phyloP scores from a whole-genome alignment of 92 coral and sea anemone species.

The Zoanthus gigantus region DNA sequence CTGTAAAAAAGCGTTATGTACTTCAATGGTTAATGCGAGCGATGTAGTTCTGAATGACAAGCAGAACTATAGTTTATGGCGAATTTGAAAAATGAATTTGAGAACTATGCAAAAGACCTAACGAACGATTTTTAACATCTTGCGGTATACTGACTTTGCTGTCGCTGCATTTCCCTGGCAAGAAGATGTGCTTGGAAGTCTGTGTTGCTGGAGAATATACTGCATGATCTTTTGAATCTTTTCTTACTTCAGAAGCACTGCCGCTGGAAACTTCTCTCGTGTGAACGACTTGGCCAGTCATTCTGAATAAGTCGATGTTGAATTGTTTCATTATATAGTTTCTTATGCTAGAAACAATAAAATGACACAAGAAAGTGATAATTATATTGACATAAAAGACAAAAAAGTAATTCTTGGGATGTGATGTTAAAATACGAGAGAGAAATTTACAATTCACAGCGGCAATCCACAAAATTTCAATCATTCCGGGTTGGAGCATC shows the following conservation, averaged over 20 bases:
- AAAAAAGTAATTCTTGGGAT: background rate
- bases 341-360: no score
- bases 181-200: slow-evolving; percentile 10
- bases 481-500: background rate
- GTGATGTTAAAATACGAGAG: background rate
- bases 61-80: background rate
- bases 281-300: slow-evolving; percentile 27
- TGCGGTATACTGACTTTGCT: background rate
- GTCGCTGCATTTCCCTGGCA: slow-evolving; percentile 9
- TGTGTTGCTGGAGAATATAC: slow-evolving; percentile 22
- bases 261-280: slow-evolving; percentile 1
- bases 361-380: background rate
- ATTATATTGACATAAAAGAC: no score
- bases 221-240: slow-evolving; percentile 13
- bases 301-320: background rate
- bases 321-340: no score
- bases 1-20: no score
- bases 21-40: background rate
- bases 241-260: slow-evolving; percentile 15
- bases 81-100: background rate
- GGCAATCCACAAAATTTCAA: background rate
- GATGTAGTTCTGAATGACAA: slow-evolving; percentile 10
- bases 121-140: no score
- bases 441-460: background rate
- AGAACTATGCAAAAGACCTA: background rate